A percentile compares a stretch with the other conserved stretches of the same genome.
Conservation (phyloP, 2,797 vertebrate genomes). For the Simalia tracyae region DNA sequence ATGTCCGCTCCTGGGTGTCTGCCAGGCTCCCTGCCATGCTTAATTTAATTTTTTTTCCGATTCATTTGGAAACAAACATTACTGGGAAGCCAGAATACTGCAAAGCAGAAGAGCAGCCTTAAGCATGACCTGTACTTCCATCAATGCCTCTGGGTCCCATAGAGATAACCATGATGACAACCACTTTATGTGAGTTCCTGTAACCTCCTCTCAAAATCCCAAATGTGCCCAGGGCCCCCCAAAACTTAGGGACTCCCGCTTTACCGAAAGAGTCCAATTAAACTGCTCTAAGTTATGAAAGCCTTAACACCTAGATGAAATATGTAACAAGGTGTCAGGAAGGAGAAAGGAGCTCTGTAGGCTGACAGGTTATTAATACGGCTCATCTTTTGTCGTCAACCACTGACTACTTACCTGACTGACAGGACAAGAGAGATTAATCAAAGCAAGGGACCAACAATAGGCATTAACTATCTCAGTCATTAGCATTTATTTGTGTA, state of each 20-base stretch:
- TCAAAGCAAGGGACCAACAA: background rate
- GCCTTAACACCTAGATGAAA: background rate
- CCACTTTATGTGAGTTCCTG: background rate
- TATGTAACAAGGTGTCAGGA: background rate
- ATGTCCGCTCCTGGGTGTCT: background rate
- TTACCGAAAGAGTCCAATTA: background rate
- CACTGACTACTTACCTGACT: background rate
- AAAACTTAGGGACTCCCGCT: background rate
- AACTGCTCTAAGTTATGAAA: background rate
- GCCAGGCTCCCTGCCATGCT: background rate
- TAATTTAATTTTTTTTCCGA: background rate
- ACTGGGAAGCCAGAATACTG: background rate
- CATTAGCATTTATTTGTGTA: background rate
- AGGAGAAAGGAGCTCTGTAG: background rate
- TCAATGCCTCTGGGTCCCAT: background rate
- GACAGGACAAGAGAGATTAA: background rate
- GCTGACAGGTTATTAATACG: background rate
- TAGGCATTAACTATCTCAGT: background rate
- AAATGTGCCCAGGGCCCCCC: background rate
- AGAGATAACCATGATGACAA: background rate
- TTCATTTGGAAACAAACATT: background rate
- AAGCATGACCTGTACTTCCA: background rate
- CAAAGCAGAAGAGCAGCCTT: background rate
- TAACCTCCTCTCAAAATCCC: background rate
- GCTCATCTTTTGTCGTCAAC: background rate